Evolutionary conservation across 2,113 vertebrate species (phyloP).

Genomic region (Tinamus guttatus): DNA sequence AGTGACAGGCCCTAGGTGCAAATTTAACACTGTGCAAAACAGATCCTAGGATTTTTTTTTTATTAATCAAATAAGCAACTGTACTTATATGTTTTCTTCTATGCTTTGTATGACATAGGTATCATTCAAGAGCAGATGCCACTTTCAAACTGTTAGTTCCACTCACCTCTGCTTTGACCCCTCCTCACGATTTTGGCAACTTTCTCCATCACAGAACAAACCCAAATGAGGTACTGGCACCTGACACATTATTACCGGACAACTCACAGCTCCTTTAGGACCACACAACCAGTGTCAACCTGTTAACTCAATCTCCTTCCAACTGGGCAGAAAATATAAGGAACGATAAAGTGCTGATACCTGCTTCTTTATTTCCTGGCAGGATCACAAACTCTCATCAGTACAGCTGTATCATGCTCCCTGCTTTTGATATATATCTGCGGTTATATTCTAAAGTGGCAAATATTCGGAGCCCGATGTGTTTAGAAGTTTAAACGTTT

Average conservation of each 20-base stretch:
- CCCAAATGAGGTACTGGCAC: background rate
- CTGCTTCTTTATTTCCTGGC: background rate
- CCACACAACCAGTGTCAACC: background rate
- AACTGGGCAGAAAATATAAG: background rate
- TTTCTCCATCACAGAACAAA: rapidly evolving
- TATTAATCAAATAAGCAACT: background rate
- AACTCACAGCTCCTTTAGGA: background rate
- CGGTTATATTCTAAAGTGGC: background rate
- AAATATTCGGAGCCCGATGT: background rate
- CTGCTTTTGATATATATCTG: background rate
- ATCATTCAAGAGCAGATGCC: background rate
- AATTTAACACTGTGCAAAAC: background rate
- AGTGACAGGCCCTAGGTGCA: background rate
- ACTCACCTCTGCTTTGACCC: background rate
- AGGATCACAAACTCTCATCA: background rate
- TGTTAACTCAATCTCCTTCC: background rate
- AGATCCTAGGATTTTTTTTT: background rate
- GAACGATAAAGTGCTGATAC: background rate
- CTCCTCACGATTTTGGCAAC: background rate
- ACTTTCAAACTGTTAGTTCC: background rate
- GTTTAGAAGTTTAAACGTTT: background rate
- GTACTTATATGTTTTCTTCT: background rate
- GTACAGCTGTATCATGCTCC: background rate
- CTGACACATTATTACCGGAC: background rate
- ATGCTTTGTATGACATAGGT: background rate